Conservation (phyloP, 2,797 vertebrate genomes). For the Acropternis orthonyx region DNA sequence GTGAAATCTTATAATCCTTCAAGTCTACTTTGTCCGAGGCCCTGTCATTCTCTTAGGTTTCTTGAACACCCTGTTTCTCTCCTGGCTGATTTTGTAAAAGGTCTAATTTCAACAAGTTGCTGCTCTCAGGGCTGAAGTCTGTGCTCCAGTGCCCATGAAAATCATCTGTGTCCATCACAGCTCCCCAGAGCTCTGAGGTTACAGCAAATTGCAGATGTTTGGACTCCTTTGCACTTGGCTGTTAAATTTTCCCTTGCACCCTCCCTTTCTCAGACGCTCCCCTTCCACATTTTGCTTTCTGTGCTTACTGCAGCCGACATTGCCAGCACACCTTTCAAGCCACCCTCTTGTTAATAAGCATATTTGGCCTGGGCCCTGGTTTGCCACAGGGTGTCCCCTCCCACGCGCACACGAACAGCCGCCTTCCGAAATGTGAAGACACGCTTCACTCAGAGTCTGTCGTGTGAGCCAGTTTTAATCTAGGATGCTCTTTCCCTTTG, state of each 20-base stretch:
- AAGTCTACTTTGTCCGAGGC: background rate
- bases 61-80: background rate
- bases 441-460: background rate
- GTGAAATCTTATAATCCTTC: constrained; percentile 7
- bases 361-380: background rate
- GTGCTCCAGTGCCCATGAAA: background rate
- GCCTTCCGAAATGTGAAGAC: background rate
- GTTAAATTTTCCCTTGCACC: background rate
- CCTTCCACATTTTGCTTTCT: background rate
- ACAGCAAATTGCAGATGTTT: background rate
- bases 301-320: background rate
- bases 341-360: background rate
- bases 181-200: background rate
- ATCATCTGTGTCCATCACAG: background rate
- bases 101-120: background rate
- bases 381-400: background rate
- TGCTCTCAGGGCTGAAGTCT: background rate
- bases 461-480: background rate
- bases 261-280: background rate
- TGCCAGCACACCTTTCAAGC: background rate
- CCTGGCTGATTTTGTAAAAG: background rate
- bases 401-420: background rate
- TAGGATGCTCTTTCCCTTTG: constrained; percentile 22
- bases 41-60: background rate
- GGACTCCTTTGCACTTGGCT: background rate